Evolutionary conservation across 2,888 invertebrate genomes (phyloP).

Genomic region (Calameuta filiformis): DNA sequence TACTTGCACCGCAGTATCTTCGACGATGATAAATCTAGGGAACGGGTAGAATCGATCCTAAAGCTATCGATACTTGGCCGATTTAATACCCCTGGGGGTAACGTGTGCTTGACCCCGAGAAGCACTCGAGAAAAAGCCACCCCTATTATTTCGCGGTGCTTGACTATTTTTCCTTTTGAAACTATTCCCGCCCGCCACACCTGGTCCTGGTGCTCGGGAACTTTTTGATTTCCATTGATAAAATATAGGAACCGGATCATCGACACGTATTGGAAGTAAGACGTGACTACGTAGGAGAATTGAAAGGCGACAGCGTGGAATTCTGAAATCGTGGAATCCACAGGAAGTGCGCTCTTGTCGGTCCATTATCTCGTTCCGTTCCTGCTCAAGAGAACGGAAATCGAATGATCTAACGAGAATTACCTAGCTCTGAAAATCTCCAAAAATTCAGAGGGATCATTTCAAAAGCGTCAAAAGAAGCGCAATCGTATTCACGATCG

Average conservation of each 20-base stretch:
- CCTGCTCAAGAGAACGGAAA: background rate
- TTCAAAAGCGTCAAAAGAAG: background rate
- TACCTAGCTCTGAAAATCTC: background rate
- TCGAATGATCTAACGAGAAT: background rate
- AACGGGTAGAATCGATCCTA: constrained; percentile 38
- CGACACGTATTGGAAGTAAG: background rate
- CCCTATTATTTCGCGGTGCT: background rate
- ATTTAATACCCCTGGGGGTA: constrained; percentile 44
- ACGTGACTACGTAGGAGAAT: background rate
- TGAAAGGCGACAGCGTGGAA: constrained; percentile 21
- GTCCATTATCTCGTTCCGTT: background rate
- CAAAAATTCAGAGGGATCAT: background rate
- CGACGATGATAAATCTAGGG: background rate
- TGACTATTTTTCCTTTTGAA: background rate
- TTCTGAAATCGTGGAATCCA: constrained; percentile 26
- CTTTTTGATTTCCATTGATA: background rate
- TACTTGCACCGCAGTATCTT: background rate
- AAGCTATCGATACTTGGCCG: constrained; percentile 43
- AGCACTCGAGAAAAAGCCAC: constrained; percentile 23
- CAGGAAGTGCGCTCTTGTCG: background rate
- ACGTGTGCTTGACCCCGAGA: constrained; percentile 43
- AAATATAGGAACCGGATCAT: background rate
- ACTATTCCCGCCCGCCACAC: background rate
- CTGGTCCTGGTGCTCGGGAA: background rate
- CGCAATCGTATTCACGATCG: background rate